Evolutionary conservation across 1,140 invertebrate genomes (phyloP), one percentile per base, ranked within the genome.

Genomic region (Drosophila pachea): DNA sequence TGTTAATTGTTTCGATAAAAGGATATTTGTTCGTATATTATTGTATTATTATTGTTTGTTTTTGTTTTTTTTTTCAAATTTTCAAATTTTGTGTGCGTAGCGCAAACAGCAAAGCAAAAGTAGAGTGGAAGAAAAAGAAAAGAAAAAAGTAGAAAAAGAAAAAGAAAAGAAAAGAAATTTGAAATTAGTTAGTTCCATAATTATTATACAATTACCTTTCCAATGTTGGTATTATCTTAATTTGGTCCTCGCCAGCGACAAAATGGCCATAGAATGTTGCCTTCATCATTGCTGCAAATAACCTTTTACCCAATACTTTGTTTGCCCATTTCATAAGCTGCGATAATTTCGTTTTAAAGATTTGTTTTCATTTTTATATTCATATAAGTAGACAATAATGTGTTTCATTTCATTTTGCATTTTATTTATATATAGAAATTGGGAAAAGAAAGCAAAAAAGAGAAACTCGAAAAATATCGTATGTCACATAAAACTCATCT

Each of bases 181-280:
- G 62, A 66, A 75, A 68, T 81, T 78, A 86, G 76, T 82, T 66
- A 50, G 49, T 73, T 72, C 74, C 62, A 60, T 63, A 67, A 56
- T 73, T 33, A 47, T 67, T 70, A 36, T 68, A 55, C 48, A 88
- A 73, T 89, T 89, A 89, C 89, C 89, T 89, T 87, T 88, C 83
- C 58, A 89, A 54, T 54, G 76, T 83, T 66, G 89, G 88, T 67
- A 88, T 78, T 50, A 89, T 90, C 76, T 90, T 88, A 60, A 87
- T 63, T 68, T 89, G 79, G 88, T 88, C 86, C 90, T 96, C 95
- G 11, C 96, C 96, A 42, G 96, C 96, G 35, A 99, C 97, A 90
- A 99, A 99, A 90, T 99, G 97, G n/a, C 97, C 97, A 89, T 98
- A 99, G 90, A 98, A 97, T 9, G 97, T 96, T 4, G 91, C 88